These are phyloP conservation scores for Telmatochromis sp. DNA, from an alignment of 2,113 vertebrate genomes.

Conservation along the genomic window DNA sequence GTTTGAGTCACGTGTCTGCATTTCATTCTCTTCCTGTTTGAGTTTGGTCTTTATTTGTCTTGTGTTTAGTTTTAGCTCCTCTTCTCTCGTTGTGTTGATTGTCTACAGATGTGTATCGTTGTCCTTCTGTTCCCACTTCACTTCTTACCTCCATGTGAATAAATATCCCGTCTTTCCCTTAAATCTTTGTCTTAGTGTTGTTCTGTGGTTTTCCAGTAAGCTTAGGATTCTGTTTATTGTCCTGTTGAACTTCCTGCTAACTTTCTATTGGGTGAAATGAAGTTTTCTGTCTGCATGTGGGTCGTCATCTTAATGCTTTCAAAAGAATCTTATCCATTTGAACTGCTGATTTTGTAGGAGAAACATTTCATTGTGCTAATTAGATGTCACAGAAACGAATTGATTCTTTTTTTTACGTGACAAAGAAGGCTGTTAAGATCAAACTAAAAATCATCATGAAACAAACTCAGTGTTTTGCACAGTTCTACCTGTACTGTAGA, in stretches of 20 bases:
- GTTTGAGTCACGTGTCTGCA: not conserved
- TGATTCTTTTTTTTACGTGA: not conserved
- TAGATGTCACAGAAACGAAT: rapidly evolving
- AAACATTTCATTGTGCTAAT: not conserved
- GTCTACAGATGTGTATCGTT: rapidly evolving
- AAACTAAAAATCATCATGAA: not conserved
- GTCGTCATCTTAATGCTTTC: not conserved
- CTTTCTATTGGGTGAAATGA: not conserved
- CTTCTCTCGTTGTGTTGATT: not conserved
- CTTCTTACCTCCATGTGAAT: not conserved
- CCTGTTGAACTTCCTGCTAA: not conserved
- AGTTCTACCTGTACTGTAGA: not conserved
- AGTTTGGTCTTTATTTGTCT: not conserved
- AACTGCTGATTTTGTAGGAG: not conserved
- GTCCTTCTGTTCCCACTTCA: not conserved
- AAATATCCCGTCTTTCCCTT: not conserved
- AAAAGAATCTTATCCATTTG: not conserved
- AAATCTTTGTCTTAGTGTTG: not conserved
- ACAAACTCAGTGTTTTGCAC: not conserved
- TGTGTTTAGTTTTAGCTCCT: not conserved
- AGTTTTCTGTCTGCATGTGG: not conserved
- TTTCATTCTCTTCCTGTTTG: not conserved
- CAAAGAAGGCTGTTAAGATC: not conserved
- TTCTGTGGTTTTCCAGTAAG: not conserved
- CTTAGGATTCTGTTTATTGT: not conserved